Evolutionary conservation across 2,888 invertebrate genomes (phyloP).

Genomic region (Luperina nickerlii): DNA sequence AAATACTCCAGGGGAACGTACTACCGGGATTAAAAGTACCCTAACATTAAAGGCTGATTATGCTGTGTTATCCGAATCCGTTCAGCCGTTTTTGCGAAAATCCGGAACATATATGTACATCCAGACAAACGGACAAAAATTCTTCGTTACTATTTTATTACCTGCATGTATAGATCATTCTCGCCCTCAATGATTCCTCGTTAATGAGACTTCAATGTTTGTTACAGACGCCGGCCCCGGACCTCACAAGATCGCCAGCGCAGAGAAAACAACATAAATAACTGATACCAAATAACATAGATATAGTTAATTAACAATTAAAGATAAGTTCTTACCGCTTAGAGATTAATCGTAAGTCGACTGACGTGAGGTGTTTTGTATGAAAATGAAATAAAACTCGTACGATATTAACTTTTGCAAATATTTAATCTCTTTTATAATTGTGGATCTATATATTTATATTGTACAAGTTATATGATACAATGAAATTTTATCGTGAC

Average conservation of each 20-base stretch:
- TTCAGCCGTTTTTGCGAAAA: neutral
- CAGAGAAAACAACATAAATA: slow-evolving; percentile 69
- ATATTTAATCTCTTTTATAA: slow-evolving; percentile 91
- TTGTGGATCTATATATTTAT: slow-evolving; percentile 91
- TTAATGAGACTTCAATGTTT: slow-evolving; percentile 36
- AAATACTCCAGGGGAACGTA: neutral
- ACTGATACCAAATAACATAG: slow-evolving; percentile 77
- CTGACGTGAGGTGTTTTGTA: slow-evolving; percentile 69
- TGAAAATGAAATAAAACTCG: slow-evolving; percentile 81
- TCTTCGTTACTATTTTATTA: neutral
- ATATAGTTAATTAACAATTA: slow-evolving; percentile 69
- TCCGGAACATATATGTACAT: neutral
- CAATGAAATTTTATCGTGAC: slow-evolving; percentile 86
- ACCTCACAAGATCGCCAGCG: slow-evolving; percentile 89
- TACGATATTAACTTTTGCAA: slow-evolving; percentile 89
- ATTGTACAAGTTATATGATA: slow-evolving; percentile 90
- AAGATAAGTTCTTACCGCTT: slow-evolving; percentile 72
- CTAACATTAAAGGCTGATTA: neutral
- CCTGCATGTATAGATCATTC: neutral
- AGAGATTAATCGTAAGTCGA: slow-evolving; percentile 73
- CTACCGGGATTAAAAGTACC: neutral
- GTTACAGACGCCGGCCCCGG: slow-evolving; percentile 90
- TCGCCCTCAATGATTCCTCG: neutral
- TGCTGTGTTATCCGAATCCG: neutral
- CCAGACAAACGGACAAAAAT: neutral